phyloP scores from a whole-genome alignment of 1,140 invertebrate genomes.

The Brachionus calyciflorus region DNA sequence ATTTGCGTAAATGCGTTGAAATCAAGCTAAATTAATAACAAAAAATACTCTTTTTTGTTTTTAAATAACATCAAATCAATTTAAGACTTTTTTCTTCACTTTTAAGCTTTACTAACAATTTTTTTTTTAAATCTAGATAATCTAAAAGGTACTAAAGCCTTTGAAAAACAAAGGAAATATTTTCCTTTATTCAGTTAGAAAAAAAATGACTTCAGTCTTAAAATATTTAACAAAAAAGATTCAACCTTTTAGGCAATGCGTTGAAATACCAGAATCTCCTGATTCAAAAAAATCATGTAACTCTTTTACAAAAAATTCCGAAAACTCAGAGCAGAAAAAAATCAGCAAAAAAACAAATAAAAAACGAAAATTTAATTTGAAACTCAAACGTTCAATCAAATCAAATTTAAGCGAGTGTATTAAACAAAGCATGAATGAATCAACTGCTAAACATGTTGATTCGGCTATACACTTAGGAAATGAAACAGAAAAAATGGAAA shows the following conservation, averaged over 20 bases:
- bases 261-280: slow-evolving; percentile 10
- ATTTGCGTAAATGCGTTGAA: too few relatives aligned
- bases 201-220: slow-evolving; percentile 12
- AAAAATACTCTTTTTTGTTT: too few relatives aligned
- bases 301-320: background rate
- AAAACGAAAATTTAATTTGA: slow-evolving; percentile 12
- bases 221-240: slow-evolving; percentile 1
- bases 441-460: slow-evolving; percentile 1
- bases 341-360: background rate
- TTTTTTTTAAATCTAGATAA: too few relatives aligned
- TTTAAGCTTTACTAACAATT: slow-evolving; percentile 17
- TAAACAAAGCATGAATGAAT: background rate
- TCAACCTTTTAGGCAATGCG: slow-evolving; percentile 24
- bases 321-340: slow-evolving; percentile 1
- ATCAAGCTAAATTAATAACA: too few relatives aligned
- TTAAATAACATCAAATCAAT: too few relatives aligned
- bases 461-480: background rate
- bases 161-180: background rate
- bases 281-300: background rate
- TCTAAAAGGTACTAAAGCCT: too few relatives aligned
- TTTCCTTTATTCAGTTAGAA: background rate
- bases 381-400: background rate
- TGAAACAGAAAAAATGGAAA: slow-evolving; percentile 38
- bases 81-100: too few relatives aligned
- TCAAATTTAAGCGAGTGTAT: background rate